Percentiles rank a stretch among this genome's conserved stretches.
Evolutionary conservation across 2,113 vertebrate species (phyloP).

Genomic region (Azemiops feae): DNA sequence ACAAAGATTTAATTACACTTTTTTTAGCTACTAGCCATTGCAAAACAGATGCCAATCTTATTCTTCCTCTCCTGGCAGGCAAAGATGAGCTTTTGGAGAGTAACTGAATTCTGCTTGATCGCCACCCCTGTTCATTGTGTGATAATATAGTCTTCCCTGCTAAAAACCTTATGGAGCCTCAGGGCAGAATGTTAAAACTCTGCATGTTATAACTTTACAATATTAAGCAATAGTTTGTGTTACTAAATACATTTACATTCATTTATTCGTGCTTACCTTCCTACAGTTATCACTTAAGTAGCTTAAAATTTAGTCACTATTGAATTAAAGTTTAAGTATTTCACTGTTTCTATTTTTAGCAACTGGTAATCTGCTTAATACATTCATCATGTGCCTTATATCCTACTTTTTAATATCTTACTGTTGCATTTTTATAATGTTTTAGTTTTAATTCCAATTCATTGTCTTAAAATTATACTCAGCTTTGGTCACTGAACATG

Average conservation of each 20-base stretch:
- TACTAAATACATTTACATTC: neutral
- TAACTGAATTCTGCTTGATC: neutral
- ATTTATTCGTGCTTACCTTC: neutral
- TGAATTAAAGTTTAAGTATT: neutral
- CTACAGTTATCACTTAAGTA: neutral
- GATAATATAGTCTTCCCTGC: neutral
- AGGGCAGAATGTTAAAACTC: neutral
- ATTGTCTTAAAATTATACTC: neutral
- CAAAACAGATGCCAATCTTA: neutral
- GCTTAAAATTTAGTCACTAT: neutral
- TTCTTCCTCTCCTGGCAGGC: neutral
- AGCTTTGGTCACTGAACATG: neutral
- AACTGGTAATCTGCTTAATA: neutral
- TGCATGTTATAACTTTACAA: neutral
- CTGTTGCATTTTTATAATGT: neutral
- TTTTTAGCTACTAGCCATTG: neutral
- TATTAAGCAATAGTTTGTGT: neutral
- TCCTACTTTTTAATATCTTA: neutral
- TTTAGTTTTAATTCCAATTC: neutral
- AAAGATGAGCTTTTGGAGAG: neutral
- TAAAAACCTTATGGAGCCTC: neutral
- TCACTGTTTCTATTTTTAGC: neutral
- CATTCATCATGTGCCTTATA: neutral
- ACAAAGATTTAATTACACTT: neutral
- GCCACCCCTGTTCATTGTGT: neutral